These are phyloP conservation scores for Lottia scabra DNA, from an alignment of 2,888 invertebrate genomes.

Conservation along the genomic window DNA sequence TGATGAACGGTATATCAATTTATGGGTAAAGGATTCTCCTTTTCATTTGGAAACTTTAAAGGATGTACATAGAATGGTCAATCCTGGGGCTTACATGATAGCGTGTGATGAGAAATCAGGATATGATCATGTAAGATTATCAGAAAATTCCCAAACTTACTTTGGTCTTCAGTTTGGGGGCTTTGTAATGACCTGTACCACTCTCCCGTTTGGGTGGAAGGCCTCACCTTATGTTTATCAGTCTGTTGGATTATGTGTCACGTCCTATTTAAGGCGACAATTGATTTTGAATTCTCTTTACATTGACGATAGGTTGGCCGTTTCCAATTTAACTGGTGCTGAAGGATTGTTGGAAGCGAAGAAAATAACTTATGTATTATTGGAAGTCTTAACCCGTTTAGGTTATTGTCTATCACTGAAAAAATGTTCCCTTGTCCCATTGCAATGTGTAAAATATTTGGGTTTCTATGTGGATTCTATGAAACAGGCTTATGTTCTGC, in stretches of 20 bases:
- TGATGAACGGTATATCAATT: conserved; percentile 24
- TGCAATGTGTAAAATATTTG: conserved; percentile 9
- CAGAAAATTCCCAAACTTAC: background rate
- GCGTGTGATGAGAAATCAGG: conserved; percentile 25
- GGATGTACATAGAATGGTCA: conserved; percentile 15
- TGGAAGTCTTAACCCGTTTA: conserved; percentile 21
- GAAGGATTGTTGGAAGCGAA: background rate
- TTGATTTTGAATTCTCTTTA: background rate
- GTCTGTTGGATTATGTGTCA: conserved; percentile 8
- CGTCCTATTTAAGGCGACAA: conserved; percentile 10
- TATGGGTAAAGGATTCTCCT: conserved; percentile 19
- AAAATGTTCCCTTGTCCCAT: conserved; percentile 17
- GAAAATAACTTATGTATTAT: conserved; percentile 10
- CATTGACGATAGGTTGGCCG: conserved; percentile 19
- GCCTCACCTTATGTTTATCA: conserved; percentile 20
- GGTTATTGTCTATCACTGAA: too few species aligned
- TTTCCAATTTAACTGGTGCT: too few species aligned
- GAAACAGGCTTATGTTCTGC: conserved; percentile 19
- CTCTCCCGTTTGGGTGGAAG: conserved; percentile 26
- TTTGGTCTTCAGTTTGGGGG: conserved; percentile 21
- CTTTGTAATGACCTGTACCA: conserved; percentile 13
- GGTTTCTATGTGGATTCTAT: conserved; percentile 26
- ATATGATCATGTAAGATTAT: conserved; percentile 21
- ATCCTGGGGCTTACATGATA: conserved; percentile 13
- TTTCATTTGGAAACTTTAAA: conserved; percentile 25